Evolutionary conservation across 2,113 vertebrate species (phyloP).

Genomic region (Poicephalus gulielmi): DNA sequence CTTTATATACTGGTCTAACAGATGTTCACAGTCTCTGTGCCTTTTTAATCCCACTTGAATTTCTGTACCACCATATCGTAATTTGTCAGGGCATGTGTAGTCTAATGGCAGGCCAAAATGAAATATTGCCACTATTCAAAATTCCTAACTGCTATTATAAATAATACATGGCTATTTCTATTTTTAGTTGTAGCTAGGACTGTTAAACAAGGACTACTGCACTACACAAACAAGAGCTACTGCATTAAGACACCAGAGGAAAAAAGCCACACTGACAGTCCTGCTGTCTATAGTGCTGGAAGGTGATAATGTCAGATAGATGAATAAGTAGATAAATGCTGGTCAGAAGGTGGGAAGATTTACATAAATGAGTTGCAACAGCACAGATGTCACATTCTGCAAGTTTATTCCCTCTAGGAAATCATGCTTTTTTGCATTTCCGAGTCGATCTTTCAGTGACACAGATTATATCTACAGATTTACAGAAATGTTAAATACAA

Average conservation of each 20-base stretch:
- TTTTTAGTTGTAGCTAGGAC: background rate
- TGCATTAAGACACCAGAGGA: background rate
- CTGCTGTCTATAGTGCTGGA: background rate
- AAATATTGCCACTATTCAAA: background rate
- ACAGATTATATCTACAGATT: background rate
- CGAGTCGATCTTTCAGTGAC: background rate
- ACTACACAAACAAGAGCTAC: background rate
- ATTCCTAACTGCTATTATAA: background rate
- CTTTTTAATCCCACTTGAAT: background rate
- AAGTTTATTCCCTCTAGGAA: background rate
- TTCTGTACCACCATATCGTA: background rate
- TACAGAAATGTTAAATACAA: background rate
- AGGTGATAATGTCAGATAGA: background rate
- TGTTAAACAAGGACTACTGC: background rate
- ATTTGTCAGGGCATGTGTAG: background rate
- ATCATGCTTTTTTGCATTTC: background rate
- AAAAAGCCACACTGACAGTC: background rate
- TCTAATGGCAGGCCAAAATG: background rate
- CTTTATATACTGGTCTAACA: background rate
- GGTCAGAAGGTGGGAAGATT: background rate
- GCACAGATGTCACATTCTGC: background rate
- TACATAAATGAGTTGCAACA: background rate
- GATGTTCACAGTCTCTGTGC: background rate
- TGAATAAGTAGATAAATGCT: background rate
- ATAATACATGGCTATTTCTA: background rate